A percentile compares a stretch with the other conserved stretches of the same genome.
Conservation (phyloP, 1,140 invertebrate genomes). For the Hesperophylax magnus region DNA sequence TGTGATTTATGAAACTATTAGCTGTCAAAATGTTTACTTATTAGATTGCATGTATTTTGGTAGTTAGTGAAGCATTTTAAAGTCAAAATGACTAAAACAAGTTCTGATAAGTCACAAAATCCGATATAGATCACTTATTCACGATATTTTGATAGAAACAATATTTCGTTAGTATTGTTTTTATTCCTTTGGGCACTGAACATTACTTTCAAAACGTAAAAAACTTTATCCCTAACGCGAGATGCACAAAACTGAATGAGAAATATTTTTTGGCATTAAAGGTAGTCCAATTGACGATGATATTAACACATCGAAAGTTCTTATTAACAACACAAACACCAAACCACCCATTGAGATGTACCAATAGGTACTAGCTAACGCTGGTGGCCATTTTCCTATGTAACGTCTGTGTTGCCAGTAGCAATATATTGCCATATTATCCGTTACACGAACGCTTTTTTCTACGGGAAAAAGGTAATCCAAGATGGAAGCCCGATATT, state of each 20-base stretch:
- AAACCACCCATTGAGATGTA: conserved; percentile 47
- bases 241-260: not conserved
- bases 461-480: not conserved
- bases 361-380: conserved; percentile 49
- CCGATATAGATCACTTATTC: conserved; percentile 24
- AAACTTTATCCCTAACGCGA: conserved; percentile 18
- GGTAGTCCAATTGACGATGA: not conserved
- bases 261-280: not conserved
- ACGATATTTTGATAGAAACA: conserved; percentile 15
- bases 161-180: conserved; percentile 16
- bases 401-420: conserved; percentile 28
- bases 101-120: not conserved
- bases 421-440: not conserved
- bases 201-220: conserved; percentile 24
- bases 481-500: too few relatives aligned
- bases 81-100: conserved; percentile 1
- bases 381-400: conserved; percentile 47
- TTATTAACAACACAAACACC: conserved; percentile 32
- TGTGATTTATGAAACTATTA: conserved; percentile 51
- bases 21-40: conserved; percentile 47
- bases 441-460: not conserved
- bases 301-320: conserved; percentile 17
- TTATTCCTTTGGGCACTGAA: conserved; percentile 35
- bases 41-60: conserved; percentile 19
- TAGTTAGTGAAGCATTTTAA: not conserved